Evolutionary conservation across 2,797 vertebrate species (phyloP).

Genomic region (Prionace glauca): DNA sequence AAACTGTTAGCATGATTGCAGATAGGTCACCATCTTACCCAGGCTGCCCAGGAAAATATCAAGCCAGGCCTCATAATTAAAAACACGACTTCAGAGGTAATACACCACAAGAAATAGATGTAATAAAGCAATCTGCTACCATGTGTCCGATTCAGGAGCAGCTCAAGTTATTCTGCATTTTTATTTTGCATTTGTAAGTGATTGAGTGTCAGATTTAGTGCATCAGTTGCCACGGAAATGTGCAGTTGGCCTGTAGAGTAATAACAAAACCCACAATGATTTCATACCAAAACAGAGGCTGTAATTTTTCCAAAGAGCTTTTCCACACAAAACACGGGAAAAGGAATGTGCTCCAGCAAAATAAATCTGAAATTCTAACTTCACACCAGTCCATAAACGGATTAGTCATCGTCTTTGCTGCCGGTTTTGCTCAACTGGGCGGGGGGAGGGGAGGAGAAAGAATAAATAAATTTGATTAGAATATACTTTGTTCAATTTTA

Average conservation of each 20-base stretch:
- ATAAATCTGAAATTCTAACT: neutral
- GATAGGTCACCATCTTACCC: neutral
- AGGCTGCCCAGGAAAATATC: neutral
- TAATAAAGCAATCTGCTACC: neutral
- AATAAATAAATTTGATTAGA: slow-evolving; percentile 40
- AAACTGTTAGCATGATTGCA: neutral
- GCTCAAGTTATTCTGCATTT: neutral
- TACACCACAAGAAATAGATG: neutral
- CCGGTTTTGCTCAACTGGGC: slow-evolving; percentile 92
- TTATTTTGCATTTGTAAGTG: slow-evolving; percentile 3
- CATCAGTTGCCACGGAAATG: neutral
- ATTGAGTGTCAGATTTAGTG: slow-evolving; percentile 8
- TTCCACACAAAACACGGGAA: neutral
- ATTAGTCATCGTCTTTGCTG: slow-evolving; percentile 81
- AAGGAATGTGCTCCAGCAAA: slow-evolving; percentile 1
- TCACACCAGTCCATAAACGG: neutral
- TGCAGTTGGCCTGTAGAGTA: neutral
- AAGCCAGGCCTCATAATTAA: neutral
- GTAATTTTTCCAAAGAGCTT: slow-evolving; percentile 4
- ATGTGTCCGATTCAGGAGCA: neutral
- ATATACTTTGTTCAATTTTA: too few relatives aligned
- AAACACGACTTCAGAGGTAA: neutral
- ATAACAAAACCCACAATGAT: neutral
- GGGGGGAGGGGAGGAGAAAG: slow-evolving; percentile 41
- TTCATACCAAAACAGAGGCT: slow-evolving; percentile 29